Base-by-base conservation (phyloP, 2,797 vertebrate species). In the Sebastes vulpes region DNA sequence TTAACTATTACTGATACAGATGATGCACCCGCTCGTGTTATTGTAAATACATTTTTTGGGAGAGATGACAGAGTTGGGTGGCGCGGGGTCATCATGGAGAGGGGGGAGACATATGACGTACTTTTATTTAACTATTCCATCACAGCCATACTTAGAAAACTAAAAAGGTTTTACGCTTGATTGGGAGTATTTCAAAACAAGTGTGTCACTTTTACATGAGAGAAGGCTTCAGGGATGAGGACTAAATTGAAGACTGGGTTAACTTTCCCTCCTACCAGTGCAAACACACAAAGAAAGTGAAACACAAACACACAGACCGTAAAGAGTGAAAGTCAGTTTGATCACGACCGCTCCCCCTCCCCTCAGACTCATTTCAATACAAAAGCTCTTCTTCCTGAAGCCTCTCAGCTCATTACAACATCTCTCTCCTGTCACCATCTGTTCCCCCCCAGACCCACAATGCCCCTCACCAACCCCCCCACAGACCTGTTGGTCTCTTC, bases 391-490 rank as follows among this genome's bases (percentile, higher is more conserved):
- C 71, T 35, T 82, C 65, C 75, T 84, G 72, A 75, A 74, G 63
- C n/a, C 56, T 46, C 65, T 61, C 38, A 5, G 67, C 78, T 77
- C 76, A 69, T 81, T 81, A 75, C 75, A 77, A 20, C 86, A 31
- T 70, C 26, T 59, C 76, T 78, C 72, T 26, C 25, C 64, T 29
- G 21, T 73, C 78, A 74, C 93, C 94, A 93, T 93, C 89, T 94
- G 93, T 69, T 82, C 46, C 71, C 29, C 25, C 63, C 58, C 46
- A 6, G 26, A 67, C 70, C 52, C 81, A 76, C 79, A 78, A 61
- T 18, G 20, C 31, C 69, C 53, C 60, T 6, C 58, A 21, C 50
- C 60, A 35, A n/a, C 29, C 72, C 53, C 57, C 21, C 26, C 69
- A 10, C 65, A 72, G 76, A 91, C 90, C 77, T 87, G 87, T 79